Conservation (phyloP, 2,797 vertebrate genomes). For the Mus spretus region DNA sequence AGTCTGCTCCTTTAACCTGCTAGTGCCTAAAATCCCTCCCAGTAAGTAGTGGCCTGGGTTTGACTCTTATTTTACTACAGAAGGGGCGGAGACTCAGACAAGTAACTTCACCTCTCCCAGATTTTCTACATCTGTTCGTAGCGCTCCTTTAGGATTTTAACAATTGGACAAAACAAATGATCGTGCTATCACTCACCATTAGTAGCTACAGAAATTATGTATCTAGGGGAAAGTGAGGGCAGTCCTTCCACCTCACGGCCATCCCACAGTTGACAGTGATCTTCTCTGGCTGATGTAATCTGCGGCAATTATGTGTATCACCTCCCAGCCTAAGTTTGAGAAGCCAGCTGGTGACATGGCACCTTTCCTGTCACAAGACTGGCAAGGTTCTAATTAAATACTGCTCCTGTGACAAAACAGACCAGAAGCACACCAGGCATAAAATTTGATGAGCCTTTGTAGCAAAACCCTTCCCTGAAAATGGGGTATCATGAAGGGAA, state of each 20-base stretch:
- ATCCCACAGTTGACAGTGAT: background rate
- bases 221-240: background rate
- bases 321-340: background rate
- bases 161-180: background rate
- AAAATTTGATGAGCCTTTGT: background rate
- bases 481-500: background rate
- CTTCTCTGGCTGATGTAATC: slow-evolving; percentile 1
- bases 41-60: background rate
- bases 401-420: background rate
- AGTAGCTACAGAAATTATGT: background rate
- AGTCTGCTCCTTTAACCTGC: background rate
- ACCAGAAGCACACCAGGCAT: background rate
- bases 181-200: background rate
- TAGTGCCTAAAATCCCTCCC: background rate
- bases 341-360: background rate
- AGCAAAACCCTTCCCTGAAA: background rate
- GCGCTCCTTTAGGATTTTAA: background rate
- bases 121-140: background rate
- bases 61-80: slow-evolving; percentile 2
- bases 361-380: background rate
- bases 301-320: background rate
- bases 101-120: slow-evolving; percentile 11
- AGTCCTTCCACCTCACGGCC: background rate
- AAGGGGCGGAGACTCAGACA: background rate
- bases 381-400: slow-evolving; percentile 2